phyloP scores from a whole-genome alignment of 35 echinoderm and acorn worm species.

The Lytechinus variegatus region DNA sequence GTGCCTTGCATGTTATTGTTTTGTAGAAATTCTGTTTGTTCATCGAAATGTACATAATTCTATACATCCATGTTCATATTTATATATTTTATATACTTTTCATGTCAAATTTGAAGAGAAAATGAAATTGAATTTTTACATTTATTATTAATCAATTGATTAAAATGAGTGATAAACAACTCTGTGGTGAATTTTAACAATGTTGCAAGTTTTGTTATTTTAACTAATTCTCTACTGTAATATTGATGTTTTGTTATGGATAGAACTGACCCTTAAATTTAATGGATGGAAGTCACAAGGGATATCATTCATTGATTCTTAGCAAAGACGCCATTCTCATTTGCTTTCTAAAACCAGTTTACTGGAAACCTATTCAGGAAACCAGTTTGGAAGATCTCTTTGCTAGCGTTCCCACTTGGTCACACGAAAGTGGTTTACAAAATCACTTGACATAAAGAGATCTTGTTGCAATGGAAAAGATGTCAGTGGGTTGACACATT shows the following conservation, averaged over 20 bases:
- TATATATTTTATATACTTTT: slow-evolving; percentile 16
- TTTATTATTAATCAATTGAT: background rate
- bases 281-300: no score
- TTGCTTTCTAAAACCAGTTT: no score
- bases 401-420: no score
- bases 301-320: no score
- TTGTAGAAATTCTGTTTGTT: background rate
- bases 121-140: background rate
- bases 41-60: background rate
- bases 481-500: no score
- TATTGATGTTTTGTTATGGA: background rate
- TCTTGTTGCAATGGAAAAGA: no score
- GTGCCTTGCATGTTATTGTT: background rate
- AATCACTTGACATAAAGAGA: no score
- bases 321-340: no score
- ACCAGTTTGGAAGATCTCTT: no score
- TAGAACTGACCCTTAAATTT: no score
- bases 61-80: slow-evolving; percentile 15
- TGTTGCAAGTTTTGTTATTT: background rate
- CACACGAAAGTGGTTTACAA: no score
- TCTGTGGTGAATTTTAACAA: background rate
- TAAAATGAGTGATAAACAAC: background rate
- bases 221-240: background rate
- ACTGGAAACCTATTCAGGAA: no score
- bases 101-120: background rate